phyloP scores from a whole-genome alignment of 1,140 invertebrate genomes.

The Ctenoplectra terminalis region DNA sequence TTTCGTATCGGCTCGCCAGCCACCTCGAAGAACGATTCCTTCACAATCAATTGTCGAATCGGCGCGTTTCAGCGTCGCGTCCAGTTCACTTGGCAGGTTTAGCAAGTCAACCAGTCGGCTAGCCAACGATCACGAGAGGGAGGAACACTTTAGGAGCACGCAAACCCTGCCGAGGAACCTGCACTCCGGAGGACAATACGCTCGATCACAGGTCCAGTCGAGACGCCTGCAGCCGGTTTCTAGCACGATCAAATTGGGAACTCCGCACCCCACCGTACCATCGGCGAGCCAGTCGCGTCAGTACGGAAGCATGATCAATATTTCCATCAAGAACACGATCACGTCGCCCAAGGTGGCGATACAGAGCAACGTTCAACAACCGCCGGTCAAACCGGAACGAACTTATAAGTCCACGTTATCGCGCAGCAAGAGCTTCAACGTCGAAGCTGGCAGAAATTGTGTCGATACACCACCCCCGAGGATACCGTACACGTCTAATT shows the following conservation, averaged over 20 bases:
- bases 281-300: conserved; percentile 72
- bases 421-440: conserved; percentile 93
- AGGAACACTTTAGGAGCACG: conserved; percentile 86
- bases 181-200: conserved; percentile 75
- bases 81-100: conserved; percentile 87
- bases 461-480: conserved; percentile 76
- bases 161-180: conserved; percentile 91
- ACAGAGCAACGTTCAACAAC: conserved; percentile 68
- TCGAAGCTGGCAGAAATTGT: conserved; percentile 84
- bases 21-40: background rate
- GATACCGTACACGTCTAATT: conserved; percentile 89
- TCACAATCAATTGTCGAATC: conserved; percentile 48
- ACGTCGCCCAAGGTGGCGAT: conserved; percentile 73
- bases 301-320: conserved; percentile 88
- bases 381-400: conserved; percentile 88
- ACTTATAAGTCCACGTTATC: conserved; percentile 89
- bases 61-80: conserved; percentile 69
- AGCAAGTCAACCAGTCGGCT: conserved; percentile 90
- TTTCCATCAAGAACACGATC: conserved; percentile 88
- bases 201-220: conserved; percentile 5
- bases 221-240: conserved; percentile 31
- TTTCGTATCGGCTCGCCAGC: conserved; percentile 6
- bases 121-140: conserved; percentile 82
- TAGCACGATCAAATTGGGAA: background rate
- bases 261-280: conserved; percentile 3